These are phyloP conservation scores for Drosophila lacteicornis DNA, from an alignment of 1,140 invertebrate genomes.

Conservation along the genomic window DNA sequence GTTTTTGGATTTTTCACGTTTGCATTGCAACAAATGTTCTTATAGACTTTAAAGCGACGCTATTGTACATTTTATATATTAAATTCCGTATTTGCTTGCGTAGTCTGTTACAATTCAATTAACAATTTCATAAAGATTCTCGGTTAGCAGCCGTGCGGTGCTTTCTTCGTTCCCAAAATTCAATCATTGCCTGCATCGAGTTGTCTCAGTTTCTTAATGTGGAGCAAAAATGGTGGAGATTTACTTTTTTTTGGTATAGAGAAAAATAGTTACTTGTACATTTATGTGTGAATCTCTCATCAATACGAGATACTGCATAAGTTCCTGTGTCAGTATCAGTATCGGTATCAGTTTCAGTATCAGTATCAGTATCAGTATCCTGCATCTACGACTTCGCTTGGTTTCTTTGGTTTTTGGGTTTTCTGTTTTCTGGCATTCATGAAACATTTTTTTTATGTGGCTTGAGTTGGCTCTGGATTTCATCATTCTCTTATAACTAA, in stretches of 20 bases:
- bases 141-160: conserved; percentile 34
- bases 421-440: conserved; percentile 64
- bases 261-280: conserved; percentile 82
- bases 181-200: conserved; percentile 62
- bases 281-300: conserved; percentile 55
- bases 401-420: conserved; percentile 46
- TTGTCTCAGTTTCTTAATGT: conserved; percentile 62
- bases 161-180: conserved; percentile 29
- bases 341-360: conserved; percentile 17
- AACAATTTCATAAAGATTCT: conserved; percentile 50
- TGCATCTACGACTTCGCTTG: conserved; percentile 36
- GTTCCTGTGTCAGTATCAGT: conserved; percentile 11
- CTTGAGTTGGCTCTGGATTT: conserved; percentile 53
- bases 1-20: conserved; percentile 71
- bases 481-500: conserved; percentile 65
- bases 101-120: conserved; percentile 70
- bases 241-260: conserved; percentile 68
- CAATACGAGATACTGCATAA: conserved; percentile 35
- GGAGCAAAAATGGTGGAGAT: conserved; percentile 79
- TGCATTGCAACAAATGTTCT: conserved; percentile 70
- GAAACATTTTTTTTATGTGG: conserved; percentile 69
- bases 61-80: conserved; percentile 79
- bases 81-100: conserved; percentile 78
- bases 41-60: conserved; percentile 77
- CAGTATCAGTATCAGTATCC: conserved; percentile 9